These are phyloP conservation scores for Dromiciops gliroides DNA, from an alignment of 2,113 vertebrate species.

Conservation along the genomic window DNA sequence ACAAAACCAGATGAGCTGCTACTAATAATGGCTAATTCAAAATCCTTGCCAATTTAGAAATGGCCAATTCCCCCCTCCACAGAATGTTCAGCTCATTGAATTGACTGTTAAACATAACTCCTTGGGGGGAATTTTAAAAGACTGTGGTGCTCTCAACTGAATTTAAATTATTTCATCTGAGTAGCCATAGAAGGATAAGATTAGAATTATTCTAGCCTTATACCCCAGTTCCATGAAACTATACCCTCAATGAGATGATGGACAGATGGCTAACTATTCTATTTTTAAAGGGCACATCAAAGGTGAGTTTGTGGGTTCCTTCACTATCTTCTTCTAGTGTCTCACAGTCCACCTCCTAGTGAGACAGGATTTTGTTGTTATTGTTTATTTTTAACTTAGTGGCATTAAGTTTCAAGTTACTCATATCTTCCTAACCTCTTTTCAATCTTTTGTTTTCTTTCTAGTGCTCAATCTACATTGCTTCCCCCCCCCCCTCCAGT, in stretches of 20 bases:
- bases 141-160: background rate
- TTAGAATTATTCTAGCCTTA: background rate
- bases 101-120: conserved; percentile 27
- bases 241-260: background rate
- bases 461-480: conserved; percentile 37
- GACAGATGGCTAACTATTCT: background rate
- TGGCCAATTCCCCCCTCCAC: background rate
- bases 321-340: background rate
- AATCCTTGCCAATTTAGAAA: background rate
- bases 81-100: background rate
- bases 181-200: background rate
- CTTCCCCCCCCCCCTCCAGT: conserved; percentile 39
- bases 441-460: conserved; percentile 64
- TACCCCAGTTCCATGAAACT: background rate
- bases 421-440: conserved; percentile 35
- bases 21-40: background rate
- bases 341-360: background rate
- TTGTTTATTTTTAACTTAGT: conserved; percentile 21
- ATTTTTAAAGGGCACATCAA: background rate
- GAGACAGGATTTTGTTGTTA: background rate
- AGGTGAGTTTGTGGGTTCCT: background rate
- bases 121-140: background rate
- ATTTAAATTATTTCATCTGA: background rate
- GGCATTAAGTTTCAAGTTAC: conserved; percentile 12
- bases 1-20: background rate